Percentiles rank a stretch among this genome's conserved stretches.
These are phyloP conservation scores for Luperina nickerlii DNA, from an alignment of 2,888 invertebrate species.

Conservation along the genomic window DNA sequence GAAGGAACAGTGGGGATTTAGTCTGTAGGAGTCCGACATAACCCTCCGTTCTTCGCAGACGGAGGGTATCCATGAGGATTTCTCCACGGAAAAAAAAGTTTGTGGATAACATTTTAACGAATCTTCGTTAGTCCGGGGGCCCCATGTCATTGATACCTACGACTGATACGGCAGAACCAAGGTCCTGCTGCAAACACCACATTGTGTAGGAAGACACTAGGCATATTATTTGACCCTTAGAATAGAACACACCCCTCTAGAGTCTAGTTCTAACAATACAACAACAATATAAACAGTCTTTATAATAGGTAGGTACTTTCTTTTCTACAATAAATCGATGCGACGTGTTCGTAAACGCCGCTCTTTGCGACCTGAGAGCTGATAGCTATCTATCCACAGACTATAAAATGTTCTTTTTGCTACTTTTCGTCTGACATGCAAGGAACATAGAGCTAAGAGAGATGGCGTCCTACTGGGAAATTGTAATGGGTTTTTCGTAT, in stretches of 20 bases:
- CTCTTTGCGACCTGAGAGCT: slow-evolving; percentile 35
- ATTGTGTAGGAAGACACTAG: background rate
- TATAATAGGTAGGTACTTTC: background rate
- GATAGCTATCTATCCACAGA: slow-evolving; percentile 53
- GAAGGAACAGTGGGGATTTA: too few relatives aligned
- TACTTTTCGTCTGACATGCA: slow-evolving; percentile 65
- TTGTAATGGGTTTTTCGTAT: background rate
- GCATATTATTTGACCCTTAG: background rate
- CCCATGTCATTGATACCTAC: background rate
- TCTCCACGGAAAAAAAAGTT: too few relatives aligned
- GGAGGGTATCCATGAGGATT: background rate
- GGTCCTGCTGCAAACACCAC: background rate
- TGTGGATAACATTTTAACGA: background rate
- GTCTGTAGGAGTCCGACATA: too few relatives aligned
- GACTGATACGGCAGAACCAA: background rate
- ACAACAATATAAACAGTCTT: background rate
- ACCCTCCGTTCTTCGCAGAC: too few relatives aligned
- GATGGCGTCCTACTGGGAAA: background rate
- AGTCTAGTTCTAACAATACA: background rate
- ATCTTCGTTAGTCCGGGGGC: background rate
- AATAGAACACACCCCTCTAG: background rate
- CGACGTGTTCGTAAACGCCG: slow-evolving; percentile 29
- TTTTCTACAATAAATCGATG: slow-evolving; percentile 44
- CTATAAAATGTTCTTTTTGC: slow-evolving; percentile 60
- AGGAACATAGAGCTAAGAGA: slow-evolving; percentile 48